Evolutionary conservation across 1,140 invertebrate genomes (phyloP).

Genomic region (Drosophila leontia): DNA sequence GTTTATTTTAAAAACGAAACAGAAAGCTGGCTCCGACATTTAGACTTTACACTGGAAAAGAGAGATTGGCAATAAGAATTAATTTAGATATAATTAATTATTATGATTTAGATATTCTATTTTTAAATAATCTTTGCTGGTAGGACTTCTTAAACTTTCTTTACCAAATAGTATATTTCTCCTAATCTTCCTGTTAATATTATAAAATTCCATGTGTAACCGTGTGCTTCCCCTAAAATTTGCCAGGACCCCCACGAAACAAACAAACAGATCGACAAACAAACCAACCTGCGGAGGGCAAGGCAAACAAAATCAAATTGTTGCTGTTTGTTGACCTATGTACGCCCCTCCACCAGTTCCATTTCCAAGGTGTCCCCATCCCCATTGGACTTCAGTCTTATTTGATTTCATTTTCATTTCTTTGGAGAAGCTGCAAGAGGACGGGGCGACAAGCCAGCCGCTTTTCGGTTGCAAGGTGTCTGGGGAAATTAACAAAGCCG

Average conservation of each 20-base stretch:
- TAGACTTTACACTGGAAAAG: not conserved
- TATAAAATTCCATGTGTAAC: slow-evolving; percentile 12
- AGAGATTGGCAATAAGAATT: not conserved
- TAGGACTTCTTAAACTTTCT: not conserved
- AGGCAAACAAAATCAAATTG: slow-evolving; percentile 79
- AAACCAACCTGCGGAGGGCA: slow-evolving; percentile 56
- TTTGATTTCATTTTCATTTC: slow-evolving; percentile 72
- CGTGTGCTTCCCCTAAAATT: slow-evolving; percentile 14
- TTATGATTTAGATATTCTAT: not conserved
- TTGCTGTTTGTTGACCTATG: slow-evolving; percentile 50
- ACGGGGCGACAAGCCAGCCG: not conserved
- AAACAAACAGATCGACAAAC: slow-evolving; percentile 60
- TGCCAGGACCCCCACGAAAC: slow-evolving; percentile 2
- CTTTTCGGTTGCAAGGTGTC: slow-evolving; percentile 68
- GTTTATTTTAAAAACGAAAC: slow-evolving; percentile 43
- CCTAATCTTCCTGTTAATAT: not conserved
- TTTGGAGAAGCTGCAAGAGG: slow-evolving; percentile 22
- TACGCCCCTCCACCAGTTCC: slow-evolving; percentile 8
- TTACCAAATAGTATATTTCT: not conserved
- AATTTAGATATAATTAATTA: too few species aligned
- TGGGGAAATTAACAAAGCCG: slow-evolving; percentile 78
- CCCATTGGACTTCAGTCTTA: slow-evolving; percentile 42
- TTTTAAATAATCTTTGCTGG: not conserved
- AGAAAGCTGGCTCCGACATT: slow-evolving; percentile 26
- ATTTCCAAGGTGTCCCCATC: slow-evolving; percentile 18